These are phyloP conservation scores for Leptogaster cylindrica DNA, from an alignment of 2,888 invertebrate species.

Conservation along the genomic window DNA sequence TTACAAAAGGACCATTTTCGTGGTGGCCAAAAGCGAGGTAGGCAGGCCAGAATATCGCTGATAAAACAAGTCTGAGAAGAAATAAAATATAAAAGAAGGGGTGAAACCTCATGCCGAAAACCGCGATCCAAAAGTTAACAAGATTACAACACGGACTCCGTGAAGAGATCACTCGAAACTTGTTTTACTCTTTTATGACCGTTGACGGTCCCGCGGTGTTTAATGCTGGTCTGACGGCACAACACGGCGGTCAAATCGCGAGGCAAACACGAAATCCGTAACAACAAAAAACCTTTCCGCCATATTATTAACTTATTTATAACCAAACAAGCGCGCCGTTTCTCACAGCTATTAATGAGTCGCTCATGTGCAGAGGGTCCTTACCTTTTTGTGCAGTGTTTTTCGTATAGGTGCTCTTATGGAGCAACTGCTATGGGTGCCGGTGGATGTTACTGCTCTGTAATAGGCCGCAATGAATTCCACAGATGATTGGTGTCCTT, in stretches of 20 bases:
- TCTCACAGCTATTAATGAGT: constrained; percentile 49
- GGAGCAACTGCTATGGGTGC: too few relatives aligned
- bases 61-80: constrained; percentile 13
- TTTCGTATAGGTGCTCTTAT: too few relatives aligned
- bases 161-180: constrained; percentile 40
- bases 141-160: constrained; percentile 36
- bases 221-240: constrained; percentile 30
- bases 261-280: constrained; percentile 44
- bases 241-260: constrained; percentile 38
- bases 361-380: constrained; percentile 44
- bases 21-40: constrained; percentile 23
- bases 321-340: constrained; percentile 55
- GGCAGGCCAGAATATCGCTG: background rate
- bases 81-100: constrained; percentile 18
- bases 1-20: constrained; percentile 16
- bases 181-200: constrained; percentile 38
- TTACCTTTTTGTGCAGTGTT: constrained; percentile 40
- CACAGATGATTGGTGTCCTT: too few relatives aligned
- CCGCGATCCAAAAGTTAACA: constrained; percentile 36
- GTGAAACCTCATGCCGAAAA: constrained; percentile 34
- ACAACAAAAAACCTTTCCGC: constrained; percentile 54
- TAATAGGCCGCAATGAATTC: too few relatives aligned
- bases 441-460: too few relatives aligned
- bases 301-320: constrained; percentile 63
- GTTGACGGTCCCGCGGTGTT: constrained; percentile 39